Conservation (phyloP, 1,140 invertebrate genomes). For the Trichonephila inaurata region DNA sequence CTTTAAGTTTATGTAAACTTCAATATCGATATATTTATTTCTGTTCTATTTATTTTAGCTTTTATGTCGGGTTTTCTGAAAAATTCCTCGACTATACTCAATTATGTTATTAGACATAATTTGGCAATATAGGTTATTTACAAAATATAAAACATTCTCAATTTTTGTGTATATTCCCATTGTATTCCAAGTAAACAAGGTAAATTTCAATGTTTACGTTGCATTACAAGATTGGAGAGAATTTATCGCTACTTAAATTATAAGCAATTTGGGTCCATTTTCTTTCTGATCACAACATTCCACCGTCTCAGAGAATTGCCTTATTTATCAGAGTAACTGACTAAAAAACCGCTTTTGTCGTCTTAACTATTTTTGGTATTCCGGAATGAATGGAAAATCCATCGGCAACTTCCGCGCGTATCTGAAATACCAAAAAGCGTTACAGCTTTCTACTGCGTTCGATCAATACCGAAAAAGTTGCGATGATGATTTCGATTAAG, state of each 20-base stretch:
- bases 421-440: constrained; percentile 25
- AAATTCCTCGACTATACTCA: too few relatives aligned
- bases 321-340: constrained; percentile 1
- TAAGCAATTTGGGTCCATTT: not conserved
- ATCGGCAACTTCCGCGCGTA: not conserved
- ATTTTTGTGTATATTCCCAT: too few relatives aligned
- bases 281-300: not conserved
- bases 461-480: constrained; percentile 1
- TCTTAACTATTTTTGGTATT: constrained; percentile 32
- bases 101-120: too few relatives aligned
- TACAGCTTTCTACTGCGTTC: not conserved
- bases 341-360: constrained; percentile 9
- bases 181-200: too few relatives aligned
- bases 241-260: not conserved
- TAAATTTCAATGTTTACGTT: not conserved
- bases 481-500: constrained; percentile 45
- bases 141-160: too few relatives aligned
- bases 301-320: not conserved
- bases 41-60: too few relatives aligned
- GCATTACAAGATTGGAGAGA: not conserved
- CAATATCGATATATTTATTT: too few relatives aligned
- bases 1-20: too few relatives aligned
- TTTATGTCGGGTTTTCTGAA: too few relatives aligned
- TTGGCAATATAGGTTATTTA: too few relatives aligned
- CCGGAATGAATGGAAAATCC: not conserved